A percentile compares a stretch with the other conserved stretches of the same genome.
Conservation (phyloP, 2,797 vertebrate genomes). For the Chloroceryle inda region DNA sequence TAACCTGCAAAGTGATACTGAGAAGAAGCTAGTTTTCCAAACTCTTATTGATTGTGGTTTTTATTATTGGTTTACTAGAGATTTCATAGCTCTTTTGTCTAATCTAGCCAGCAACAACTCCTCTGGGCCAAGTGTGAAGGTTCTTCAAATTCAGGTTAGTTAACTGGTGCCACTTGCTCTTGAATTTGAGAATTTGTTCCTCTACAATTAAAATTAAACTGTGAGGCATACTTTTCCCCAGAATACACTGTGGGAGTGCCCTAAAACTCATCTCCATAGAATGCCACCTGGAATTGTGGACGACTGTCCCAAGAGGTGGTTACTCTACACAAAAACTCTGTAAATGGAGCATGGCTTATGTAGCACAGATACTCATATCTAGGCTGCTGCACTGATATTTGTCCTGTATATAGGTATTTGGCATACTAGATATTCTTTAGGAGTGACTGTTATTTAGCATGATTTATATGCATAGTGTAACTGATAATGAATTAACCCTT, state of each 20-base stretch:
- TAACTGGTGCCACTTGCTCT: background rate
- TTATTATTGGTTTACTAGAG: background rate
- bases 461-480: background rate
- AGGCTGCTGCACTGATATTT: background rate
- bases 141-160: conserved; percentile 43
- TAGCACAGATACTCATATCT: background rate
- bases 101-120: background rate
- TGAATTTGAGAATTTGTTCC: background rate
- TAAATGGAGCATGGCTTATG: background rate
- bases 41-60: background rate
- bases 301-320: background rate
- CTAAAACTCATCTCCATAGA: background rate
- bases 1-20: background rate
- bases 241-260: conserved; percentile 29
- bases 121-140: background rate
- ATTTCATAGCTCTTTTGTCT: background rate
- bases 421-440: background rate
- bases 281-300: background rate
- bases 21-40: background rate
- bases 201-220: conserved; percentile 21
- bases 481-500: background rate
- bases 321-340: accelerated
- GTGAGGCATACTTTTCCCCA: background rate
- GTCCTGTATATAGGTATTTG: background rate
- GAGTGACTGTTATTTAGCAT: background rate